Conservation (phyloP, 2,797 vertebrate species). For the Aldrovandia affinis region DNA sequence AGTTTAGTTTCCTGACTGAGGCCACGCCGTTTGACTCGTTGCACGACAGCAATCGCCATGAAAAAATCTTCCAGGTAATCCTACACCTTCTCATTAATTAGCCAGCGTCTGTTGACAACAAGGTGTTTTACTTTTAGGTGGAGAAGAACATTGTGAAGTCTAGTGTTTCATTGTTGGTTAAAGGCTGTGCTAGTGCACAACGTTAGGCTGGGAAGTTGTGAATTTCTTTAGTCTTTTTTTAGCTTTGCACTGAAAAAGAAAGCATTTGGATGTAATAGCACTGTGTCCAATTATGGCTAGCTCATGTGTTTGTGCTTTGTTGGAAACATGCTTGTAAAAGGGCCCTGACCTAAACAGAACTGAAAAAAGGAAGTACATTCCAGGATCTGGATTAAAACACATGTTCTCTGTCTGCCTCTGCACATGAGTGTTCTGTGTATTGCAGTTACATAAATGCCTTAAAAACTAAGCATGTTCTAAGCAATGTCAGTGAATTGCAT, state of each 20-base stretch:
- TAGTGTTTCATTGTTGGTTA: background rate
- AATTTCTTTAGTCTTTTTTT: background rate
- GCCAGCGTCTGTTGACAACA: background rate
- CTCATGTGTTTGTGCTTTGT: background rate
- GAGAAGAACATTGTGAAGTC: background rate
- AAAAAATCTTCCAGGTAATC: constrained; percentile 75
- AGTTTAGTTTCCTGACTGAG: constrained; percentile 55
- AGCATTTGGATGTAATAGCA: background rate
- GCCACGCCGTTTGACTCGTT: constrained; percentile 41
- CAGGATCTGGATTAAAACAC: background rate
- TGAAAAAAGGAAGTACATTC: background rate
- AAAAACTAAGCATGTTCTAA: background rate
- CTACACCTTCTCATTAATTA: constrained; percentile 7
- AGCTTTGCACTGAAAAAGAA: background rate
- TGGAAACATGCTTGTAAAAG: background rate
- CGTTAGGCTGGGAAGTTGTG: background rate
- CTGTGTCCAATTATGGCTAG: background rate
- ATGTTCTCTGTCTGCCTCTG: background rate
- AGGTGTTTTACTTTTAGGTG: constrained; percentile 8
- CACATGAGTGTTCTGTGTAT: background rate
- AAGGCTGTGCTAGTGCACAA: background rate
- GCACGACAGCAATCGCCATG: constrained; percentile 65
- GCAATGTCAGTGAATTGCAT: background rate
- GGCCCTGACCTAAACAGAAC: background rate
- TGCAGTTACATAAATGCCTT: background rate